Base-by-base conservation (phyloP, 2,888 invertebrate genomes). In the Elysia crispata region DNA sequence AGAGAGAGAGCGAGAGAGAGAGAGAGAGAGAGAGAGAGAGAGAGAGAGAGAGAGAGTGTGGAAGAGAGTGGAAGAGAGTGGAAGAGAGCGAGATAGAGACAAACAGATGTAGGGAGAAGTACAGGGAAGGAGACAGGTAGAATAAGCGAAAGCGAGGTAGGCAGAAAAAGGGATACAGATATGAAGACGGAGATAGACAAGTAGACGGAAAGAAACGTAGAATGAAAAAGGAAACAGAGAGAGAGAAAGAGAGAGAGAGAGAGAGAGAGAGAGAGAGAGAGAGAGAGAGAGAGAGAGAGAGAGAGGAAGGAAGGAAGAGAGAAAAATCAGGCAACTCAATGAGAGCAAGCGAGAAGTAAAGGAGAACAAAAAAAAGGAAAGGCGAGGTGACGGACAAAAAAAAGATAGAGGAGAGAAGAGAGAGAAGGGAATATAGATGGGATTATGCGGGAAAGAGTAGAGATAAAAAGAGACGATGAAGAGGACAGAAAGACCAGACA, bases 21-120 rank as follows among this genome's bases (percentile, higher is more conserved):
- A 64, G 64, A 64, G 64, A 64, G 64, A 64, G 64, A n/a, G 64
- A 64, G 64, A 64, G 64, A 64, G 64, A 64, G 64, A 64, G 64
- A n/a, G 64, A n/a, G 64, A 64, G 64, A 11, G 41, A 28, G 25
- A 28, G 15, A 30, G 28, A 28, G 15, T 0, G 64, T n/a, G 64
- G 23, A 15, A 20, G 28, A 64, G 64, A 30, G 30, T n/a, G 25
- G 23, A 1, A 64, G n/a, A 64, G 28, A 64, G 25, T n/a, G 64
- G 23, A 15, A 25, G 49, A 13, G 28, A 49, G 28, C 13, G 15
- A 31, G 13, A 11, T 13, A 5, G 41, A 15, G 33, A n/a, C 31
- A 70, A 8, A 67, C 8, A n/a, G n/a, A n/a, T n/a, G n/a, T n/a
- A n/a, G n/a, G n/a, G n/a, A 41, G 41, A 41, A 3, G 11, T 6